Base-by-base conservation (phyloP, 2,113 vertebrate genomes). In the Hippolais icterina region DNA sequence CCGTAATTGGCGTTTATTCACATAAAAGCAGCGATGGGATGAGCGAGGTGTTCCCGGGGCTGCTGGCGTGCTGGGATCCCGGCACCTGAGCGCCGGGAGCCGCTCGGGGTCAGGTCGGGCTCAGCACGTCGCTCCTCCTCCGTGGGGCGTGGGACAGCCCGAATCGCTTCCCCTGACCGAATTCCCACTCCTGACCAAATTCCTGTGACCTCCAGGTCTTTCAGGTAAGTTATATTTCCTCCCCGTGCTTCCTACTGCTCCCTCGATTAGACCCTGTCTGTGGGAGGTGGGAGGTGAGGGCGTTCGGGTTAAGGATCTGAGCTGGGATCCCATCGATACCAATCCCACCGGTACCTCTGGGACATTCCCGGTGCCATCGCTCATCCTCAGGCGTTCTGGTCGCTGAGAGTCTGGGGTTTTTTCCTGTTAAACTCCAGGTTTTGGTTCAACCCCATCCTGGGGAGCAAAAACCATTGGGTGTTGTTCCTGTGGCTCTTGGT, bases 1-100 rank as follows among this genome's bases (percentile, higher is more conserved):
- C n/a, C 47, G 24, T 2, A 21, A 15, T 52, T 53, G 39, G 19
- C 42, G 1, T 23, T 50, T 10, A 37, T 37, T n/a, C 19, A 8
- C 76, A 44, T 44, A 44, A 44, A 44, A 44, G 42, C 42, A 44
- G 42, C 42, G 42, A 44, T 44, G 39, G 70, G 69, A 7, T 2
- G 37, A 22, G 54, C 10, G 28, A 11, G 42, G 18, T 6, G 3
- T 47, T 8, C 22, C 59, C 9, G 28, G 41, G 41, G 27, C 41
- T 11, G 54, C 54, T 9, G 11, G 2, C 3, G 1, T 2, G 33
- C 50, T 18, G 22, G 1, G 42, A 12, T 3, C 68, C 23, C n/a
- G 2, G 75, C 20, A 4, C 29, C 41, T 3, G 39, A 29, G 56
- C 39, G 18, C 46, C 39, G 33, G 33, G 28, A 46, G 1, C 12